Evolutionary conservation across 2,888 invertebrate genomes (phyloP).

Genomic region (Neoscelio sp.): DNA sequence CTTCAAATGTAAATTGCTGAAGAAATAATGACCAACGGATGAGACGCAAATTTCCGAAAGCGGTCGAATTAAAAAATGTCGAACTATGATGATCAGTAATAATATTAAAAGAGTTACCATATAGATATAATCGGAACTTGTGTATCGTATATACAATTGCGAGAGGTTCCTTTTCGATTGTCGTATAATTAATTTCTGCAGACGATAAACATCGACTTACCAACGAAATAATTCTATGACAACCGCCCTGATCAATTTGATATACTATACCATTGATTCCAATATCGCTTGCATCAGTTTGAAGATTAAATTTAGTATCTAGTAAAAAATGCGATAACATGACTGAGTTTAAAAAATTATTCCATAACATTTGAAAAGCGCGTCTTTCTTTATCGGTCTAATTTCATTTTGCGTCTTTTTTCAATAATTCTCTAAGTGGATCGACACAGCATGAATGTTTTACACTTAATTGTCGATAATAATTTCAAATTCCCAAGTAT

Average conservation of each 20-base stretch:
- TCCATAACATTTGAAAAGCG: not conserved
- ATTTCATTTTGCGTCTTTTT: not conserved
- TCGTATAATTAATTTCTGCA: not conserved
- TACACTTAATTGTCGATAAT: slow-evolving; percentile 34
- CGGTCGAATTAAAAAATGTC: not conserved
- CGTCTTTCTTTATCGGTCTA: not conserved
- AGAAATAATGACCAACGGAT: slow-evolving; percentile 6
- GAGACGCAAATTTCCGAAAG: not conserved
- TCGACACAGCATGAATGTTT: slow-evolving; percentile 15
- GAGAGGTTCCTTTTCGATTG: not conserved
- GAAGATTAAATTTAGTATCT: not conserved
- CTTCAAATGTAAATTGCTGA: slow-evolving; percentile 1
- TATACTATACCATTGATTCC: not conserved
- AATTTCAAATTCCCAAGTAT: slow-evolving; percentile 51
- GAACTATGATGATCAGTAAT: slow-evolving; percentile 5
- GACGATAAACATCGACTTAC: not conserved
- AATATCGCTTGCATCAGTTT: not conserved
- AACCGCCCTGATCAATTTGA: not conserved
- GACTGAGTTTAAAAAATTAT: not conserved
- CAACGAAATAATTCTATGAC: not conserved
- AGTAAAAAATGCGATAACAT: not conserved
- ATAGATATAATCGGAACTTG: not conserved
- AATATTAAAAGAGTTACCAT: not conserved
- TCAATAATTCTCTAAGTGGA: slow-evolving; percentile 11
- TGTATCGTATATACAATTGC: not conserved